Evolutionary conservation across 2,888 invertebrate genomes (phyloP).

Genomic region (Dasypolia templi): DNA sequence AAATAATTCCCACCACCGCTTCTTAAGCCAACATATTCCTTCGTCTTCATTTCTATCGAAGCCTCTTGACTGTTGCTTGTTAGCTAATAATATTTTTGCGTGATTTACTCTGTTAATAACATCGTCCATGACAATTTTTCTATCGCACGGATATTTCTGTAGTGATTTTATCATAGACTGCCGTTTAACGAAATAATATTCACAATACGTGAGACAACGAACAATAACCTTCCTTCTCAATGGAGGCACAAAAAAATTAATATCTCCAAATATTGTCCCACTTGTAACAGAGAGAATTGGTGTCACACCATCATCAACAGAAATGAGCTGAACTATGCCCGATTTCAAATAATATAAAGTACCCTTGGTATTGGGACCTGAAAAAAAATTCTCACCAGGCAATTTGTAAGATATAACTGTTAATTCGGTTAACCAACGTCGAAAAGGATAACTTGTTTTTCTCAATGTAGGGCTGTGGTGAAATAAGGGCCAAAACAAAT

Average conservation of each 20-base stretch:
- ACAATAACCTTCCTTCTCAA: constrained; percentile 70
- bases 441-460: constrained; percentile 75
- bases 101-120: constrained; percentile 77
- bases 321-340: constrained; percentile 82
- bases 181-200: constrained; percentile 62
- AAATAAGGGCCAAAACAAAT: constrained; percentile 81
- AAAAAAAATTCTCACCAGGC: constrained; percentile 80
- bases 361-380: constrained; percentile 72
- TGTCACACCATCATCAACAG: constrained; percentile 79
- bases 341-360: constrained; percentile 81
- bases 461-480: constrained; percentile 82
- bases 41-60: constrained; percentile 82
- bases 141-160: constrained; percentile 78
- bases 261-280: constrained; percentile 83
- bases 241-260: constrained; percentile 77
- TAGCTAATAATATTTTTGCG: constrained; percentile 75
- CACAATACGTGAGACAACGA: constrained; percentile 82
- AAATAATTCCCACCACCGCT: constrained; percentile 83
- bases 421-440: constrained; percentile 77
- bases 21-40: constrained; percentile 82
- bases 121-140: constrained; percentile 70
- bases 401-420: constrained; percentile 78
- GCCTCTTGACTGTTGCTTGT: constrained; percentile 77
- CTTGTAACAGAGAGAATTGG: constrained; percentile 80
- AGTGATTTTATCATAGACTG: constrained; percentile 69